Conservation (phyloP, 2,888 invertebrate species). For the Morpho helenor region DNA sequence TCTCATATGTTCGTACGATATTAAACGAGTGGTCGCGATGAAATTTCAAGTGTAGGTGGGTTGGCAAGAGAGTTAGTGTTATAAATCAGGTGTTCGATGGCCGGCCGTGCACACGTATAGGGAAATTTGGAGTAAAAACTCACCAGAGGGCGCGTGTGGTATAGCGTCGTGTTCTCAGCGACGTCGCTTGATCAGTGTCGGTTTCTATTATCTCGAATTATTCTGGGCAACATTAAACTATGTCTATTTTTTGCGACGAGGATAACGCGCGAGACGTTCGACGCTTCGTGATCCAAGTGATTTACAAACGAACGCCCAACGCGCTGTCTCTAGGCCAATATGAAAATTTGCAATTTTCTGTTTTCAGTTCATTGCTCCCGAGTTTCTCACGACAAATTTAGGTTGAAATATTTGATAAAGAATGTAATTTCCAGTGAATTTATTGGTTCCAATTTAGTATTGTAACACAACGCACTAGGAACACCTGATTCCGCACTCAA, state of each 20-base stretch:
- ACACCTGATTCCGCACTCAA: no score
- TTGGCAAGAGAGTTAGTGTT: conserved; percentile 46
- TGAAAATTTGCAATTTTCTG: conserved; percentile 48
- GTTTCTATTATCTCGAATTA: conserved; percentile 63
- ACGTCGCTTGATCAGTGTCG: conserved; percentile 55
- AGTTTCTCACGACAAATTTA: conserved; percentile 21
- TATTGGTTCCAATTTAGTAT: neutral
- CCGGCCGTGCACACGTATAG: conserved; percentile 26
- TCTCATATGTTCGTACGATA: conserved; percentile 23
- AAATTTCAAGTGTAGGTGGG: conserved; percentile 44
- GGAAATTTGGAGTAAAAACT: conserved; percentile 35
- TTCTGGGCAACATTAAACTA: conserved; percentile 66
- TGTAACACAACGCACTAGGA: no score
- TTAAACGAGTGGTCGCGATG: conserved; percentile 23
- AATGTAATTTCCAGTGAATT: conserved; percentile 1
- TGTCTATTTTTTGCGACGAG: conserved; percentile 71
- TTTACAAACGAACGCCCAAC: conserved; percentile 56
- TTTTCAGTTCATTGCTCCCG: conserved; percentile 56
- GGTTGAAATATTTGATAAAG: conserved; percentile 9
- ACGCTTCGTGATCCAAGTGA: conserved; percentile 59
- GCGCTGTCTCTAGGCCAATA: conserved; percentile 68
- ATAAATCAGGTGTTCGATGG: conserved; percentile 54
- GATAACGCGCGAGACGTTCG: conserved; percentile 51
- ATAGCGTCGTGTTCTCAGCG: conserved; percentile 49
- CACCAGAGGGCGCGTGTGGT: conserved; percentile 57